Conservation (phyloP, 2,797 vertebrate species). For the Leucoraja ocellata region DNA sequence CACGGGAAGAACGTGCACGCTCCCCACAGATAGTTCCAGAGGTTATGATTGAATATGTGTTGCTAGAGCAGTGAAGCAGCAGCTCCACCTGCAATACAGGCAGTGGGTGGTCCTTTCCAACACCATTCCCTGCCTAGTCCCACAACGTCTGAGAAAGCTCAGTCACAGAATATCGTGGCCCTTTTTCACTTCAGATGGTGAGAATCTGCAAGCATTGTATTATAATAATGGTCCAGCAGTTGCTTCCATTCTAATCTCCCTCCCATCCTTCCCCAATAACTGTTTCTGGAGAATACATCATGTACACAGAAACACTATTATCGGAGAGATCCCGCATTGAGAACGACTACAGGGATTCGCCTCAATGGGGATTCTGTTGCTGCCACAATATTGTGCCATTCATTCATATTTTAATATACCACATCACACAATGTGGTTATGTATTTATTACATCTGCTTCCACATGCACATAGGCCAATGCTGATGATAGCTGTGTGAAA, state of each 20-base stretch:
- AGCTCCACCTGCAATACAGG: neutral
- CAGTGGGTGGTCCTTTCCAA: neutral
- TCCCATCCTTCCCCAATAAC: neutral
- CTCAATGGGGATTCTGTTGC: neutral
- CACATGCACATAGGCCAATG: neutral
- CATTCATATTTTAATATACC: conserved; percentile 33
- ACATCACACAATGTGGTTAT: conserved; percentile 4
- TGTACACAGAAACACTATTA: conserved; percentile 12
- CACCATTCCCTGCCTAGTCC: too few relatives aligned
- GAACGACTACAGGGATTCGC: neutral
- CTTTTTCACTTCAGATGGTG: neutral
- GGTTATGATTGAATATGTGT: too few relatives aligned
- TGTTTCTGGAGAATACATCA: neutral
- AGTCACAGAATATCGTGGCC: neutral
- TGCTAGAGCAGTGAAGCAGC: too few relatives aligned
- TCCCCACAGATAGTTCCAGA: too few relatives aligned
- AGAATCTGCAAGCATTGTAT: neutral
- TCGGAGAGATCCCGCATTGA: neutral
- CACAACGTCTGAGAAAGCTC: neutral
- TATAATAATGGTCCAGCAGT: neutral
- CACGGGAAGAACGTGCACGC: too few relatives aligned
- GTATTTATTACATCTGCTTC: conserved; percentile 1
- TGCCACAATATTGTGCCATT: conserved; percentile 19
- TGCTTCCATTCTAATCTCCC: neutral
- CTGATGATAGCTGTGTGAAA: conserved; percentile 9